Base-by-base conservation (phyloP, 1,140 invertebrate species). In the Odontomachus brunneus region DNA sequence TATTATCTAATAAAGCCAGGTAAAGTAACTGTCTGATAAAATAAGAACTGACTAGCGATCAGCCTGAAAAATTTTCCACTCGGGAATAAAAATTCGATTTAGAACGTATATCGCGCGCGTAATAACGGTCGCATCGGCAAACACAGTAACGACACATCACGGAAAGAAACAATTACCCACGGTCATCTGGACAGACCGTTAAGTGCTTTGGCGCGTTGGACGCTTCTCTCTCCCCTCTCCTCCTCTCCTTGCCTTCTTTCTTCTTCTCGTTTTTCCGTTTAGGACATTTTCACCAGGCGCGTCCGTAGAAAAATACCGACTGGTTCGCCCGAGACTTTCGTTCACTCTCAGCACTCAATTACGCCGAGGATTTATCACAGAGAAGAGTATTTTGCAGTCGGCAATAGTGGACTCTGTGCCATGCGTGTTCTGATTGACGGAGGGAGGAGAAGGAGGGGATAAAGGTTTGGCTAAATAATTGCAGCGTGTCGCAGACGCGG, bases 391-490 rank as follows among this genome's bases (percentile, higher is more conserved):
- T 84, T 84, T 48, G 63, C 33, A 74, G 22, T 49, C 55, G 63
- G 38, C 55, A 85, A 51, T 55, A 51, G 12, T 48, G 38, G 65
- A 59, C 51, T 33, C 29, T 5, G 29, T 84, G 48, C 3, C 51
- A 51, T 69, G 24, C 63, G 44, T 12, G 49, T 62, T 15, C 71
- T 24, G 26, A 75, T 19, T 29, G 12, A 33, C 17, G 66, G 33
- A 26, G 80, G 19, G 38, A n/a, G n/a, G n/a, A n/a, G n/a, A n/a
- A n/a, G n/a, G n/a, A n/a, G n/a, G n/a, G n/a, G n/a, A n/a, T n/a
- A n/a, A 76, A 78, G 63, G 60, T 78, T 84, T 48, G 53, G 80
- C 63, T 85, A 84, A 85, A 85, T 85, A 85, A 85, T 85, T 85
- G 83, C 65, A 69, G 33, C 33, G 65, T 55, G 55, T 85, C 51